Conservation (phyloP, 2,888 invertebrate species). For the Oegoconia quadripuncta region DNA sequence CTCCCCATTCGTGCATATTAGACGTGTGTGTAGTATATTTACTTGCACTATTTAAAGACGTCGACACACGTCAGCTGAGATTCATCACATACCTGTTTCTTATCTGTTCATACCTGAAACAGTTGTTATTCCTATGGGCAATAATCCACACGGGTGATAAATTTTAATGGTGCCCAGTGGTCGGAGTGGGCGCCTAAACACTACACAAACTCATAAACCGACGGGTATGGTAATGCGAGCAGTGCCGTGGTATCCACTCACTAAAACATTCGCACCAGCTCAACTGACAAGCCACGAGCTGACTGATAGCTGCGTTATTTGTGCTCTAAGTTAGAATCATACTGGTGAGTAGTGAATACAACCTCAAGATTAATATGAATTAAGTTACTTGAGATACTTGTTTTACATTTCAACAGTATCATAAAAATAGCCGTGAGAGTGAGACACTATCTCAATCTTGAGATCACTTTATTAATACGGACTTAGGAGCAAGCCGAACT, state of each 20-base stretch:
- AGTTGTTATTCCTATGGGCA: slow-evolving; percentile 67
- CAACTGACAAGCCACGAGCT: slow-evolving; percentile 49
- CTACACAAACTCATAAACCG: slow-evolving; percentile 70
- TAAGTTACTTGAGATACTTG: neutral
- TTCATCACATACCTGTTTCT: too few relatives aligned
- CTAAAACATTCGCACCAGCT: slow-evolving; percentile 48
- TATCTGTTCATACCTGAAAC: slow-evolving; percentile 56
- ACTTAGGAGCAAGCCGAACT: too few relatives aligned
- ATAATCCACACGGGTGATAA: slow-evolving; percentile 69
- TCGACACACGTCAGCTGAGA: too few relatives aligned
- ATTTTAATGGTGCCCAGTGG: slow-evolving; percentile 60
- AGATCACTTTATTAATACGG: too few relatives aligned
- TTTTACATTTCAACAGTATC: too few relatives aligned
- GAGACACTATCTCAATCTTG: too few relatives aligned
- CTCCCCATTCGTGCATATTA: too few relatives aligned
- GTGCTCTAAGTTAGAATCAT: neutral
- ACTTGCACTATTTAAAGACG: too few relatives aligned
- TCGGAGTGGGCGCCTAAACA: slow-evolving; percentile 75
- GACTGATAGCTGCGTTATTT: slow-evolving; percentile 35
- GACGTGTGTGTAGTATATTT: too few relatives aligned
- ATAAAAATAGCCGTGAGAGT: too few relatives aligned
- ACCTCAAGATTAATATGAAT: neutral
- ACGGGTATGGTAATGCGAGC: slow-evolving; percentile 70
- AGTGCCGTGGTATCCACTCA: slow-evolving; percentile 42
- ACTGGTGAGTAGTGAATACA: neutral